Evolutionary conservation across 1,140 invertebrate species (phyloP).

Genomic region (Drosophila lacteicornis): DNA sequence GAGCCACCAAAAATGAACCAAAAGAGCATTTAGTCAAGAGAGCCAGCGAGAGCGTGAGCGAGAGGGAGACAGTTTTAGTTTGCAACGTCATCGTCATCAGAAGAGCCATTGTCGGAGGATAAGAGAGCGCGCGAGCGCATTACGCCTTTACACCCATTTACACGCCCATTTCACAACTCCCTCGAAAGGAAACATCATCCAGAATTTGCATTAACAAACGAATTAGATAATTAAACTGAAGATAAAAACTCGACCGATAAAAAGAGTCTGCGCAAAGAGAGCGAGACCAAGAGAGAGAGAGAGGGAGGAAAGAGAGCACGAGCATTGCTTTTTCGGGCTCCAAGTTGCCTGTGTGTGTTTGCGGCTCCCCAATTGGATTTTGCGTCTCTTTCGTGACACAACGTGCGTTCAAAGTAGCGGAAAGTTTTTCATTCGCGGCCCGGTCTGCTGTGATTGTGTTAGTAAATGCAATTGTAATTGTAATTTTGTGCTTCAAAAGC

Average conservation of each 20-base stretch:
- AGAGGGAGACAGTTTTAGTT: constrained; percentile 21
- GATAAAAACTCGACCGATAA: constrained; percentile 12
- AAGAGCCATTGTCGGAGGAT: constrained; percentile 14
- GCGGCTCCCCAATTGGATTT: constrained; percentile 69
- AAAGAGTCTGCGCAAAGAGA: constrained; percentile 58
- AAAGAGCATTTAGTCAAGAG: constrained; percentile 33
- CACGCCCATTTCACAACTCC: constrained; percentile 70
- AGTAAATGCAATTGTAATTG: constrained; percentile 34
- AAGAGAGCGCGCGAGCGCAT: constrained; percentile 78
- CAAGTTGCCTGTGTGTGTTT: constrained; percentile 53
- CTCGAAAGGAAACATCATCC: constrained; percentile 26
- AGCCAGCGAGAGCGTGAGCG: constrained; percentile 13
- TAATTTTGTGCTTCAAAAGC: constrained; percentile 16
- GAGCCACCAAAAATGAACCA: constrained; percentile 40
- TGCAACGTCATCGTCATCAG: constrained; percentile 52
- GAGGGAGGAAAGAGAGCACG: constrained; percentile 11
- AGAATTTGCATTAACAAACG: constrained; percentile 31
- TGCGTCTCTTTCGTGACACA: constrained; percentile 76
- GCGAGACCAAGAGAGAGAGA: constrained; percentile 2
- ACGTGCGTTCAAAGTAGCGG: constrained; percentile 77
- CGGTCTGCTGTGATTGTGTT: constrained; percentile 24
- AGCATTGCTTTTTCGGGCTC: constrained; percentile 15
- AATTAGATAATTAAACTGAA: constrained; percentile 33
- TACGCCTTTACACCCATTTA: constrained; percentile 49
- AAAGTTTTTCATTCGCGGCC: constrained; percentile 63